phyloP scores from a whole-genome alignment of 2,113 vertebrate genomes.

The Corythornis madagascariensis region DNA sequence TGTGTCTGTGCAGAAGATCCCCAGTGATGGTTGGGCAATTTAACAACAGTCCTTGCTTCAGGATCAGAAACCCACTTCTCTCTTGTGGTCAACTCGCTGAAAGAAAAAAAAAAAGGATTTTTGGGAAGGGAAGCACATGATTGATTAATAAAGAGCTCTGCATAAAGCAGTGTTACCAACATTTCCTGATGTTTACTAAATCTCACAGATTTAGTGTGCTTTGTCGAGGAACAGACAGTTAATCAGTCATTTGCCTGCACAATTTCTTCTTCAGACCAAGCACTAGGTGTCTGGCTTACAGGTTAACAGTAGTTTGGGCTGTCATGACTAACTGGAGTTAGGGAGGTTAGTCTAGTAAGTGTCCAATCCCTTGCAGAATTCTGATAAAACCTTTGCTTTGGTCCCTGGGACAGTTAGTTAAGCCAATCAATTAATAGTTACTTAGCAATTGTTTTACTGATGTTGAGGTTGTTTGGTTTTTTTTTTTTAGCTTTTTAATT shows the following conservation, averaged over 20 bases:
- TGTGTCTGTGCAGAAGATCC: neutral
- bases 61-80: slow-evolving; percentile 16
- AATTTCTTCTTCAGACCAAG: neutral
- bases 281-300: neutral
- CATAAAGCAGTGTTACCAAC: neutral
- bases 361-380: neutral
- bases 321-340: neutral
- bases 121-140: slow-evolving; percentile 30
- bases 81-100: neutral
- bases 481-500: slow-evolving; percentile 45
- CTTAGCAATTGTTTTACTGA: slow-evolving; percentile 15
- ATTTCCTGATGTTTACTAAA: slow-evolving; percentile 7
- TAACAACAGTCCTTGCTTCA: neutral
- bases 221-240: neutral
- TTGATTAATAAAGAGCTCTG: neutral
- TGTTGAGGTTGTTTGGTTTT: neutral
- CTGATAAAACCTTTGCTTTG: slow-evolving; percentile 4
- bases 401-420: slow-evolving; percentile 8
- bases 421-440: slow-evolving; percentile 6
- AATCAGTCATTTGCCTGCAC: neutral
- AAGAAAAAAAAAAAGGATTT: neutral
- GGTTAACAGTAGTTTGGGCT: neutral
- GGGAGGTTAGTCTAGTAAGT: neutral
- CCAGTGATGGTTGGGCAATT: neutral
- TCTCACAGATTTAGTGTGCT: slow-evolving; percentile 39